A percentile compares a stretch with the other conserved stretches of the same genome.
phyloP scores from a whole-genome alignment of 2,113 vertebrate genomes.

The Cebidichthys violaceus region DNA sequence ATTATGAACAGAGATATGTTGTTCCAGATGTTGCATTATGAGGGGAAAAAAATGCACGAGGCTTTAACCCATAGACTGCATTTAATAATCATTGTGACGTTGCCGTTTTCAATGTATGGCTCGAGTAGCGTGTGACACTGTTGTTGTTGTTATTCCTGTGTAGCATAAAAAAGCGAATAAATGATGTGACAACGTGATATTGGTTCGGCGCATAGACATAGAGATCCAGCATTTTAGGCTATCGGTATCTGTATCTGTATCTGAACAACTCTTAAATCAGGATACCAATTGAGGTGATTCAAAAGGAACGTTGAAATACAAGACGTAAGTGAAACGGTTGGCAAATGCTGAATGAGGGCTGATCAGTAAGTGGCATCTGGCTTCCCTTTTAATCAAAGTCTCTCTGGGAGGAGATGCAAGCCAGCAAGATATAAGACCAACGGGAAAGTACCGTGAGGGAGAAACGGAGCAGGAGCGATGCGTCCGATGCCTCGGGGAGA shows the following conservation, averaged over 20 bases:
- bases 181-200: neutral
- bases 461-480: constrained; percentile 27
- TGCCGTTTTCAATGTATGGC: neutral
- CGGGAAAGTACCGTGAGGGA: constrained; percentile 5
- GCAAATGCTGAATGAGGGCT: constrained; percentile 37
- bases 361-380: constrained; percentile 43
- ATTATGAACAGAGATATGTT: too few relatives aligned
- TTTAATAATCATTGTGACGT: neutral
- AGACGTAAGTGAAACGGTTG: constrained; percentile 24
- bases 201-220: neutral
- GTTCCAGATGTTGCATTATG: too few relatives aligned
- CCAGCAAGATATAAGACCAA: constrained; percentile 1
- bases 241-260: neutral
- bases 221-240: neutral
- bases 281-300: constrained; percentile 35
- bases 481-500: constrained; percentile 31
- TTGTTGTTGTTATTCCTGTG: neutral
- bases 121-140: neutral
- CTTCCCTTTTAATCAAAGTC: constrained; percentile 46
- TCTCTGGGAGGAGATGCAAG: neutral
- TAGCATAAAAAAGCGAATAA: neutral
- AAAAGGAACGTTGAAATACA: constrained; percentile 42
- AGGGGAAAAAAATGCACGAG: too few relatives aligned
- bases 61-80: too few relatives aligned
- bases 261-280: neutral